Base-by-base conservation (phyloP, 2,113 vertebrate species). In the Ranitomeya variabilis region DNA sequence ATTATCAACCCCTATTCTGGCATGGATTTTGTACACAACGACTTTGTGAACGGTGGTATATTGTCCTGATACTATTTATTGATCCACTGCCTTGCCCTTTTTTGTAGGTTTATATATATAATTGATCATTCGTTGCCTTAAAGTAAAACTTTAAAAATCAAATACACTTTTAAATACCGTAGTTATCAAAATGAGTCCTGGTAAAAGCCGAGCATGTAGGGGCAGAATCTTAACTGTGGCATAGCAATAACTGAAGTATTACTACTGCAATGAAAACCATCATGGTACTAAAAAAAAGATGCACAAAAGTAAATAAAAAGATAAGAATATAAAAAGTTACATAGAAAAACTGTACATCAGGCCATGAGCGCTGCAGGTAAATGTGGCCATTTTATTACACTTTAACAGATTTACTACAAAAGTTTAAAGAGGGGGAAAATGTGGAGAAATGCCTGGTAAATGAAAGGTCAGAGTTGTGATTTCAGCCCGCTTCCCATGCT, bases 381-480 rank as follows among this genome's bases (percentile, higher is more conserved):
- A 76, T 12, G 18, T 76, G 73, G 3, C 16, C 73, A 16, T 52
- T 76, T 76, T 76, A 76, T 76, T 52, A 2, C 8, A 52, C 45
- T 9, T 52, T 76, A 76, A n/a, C n/a, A n/a, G n/a, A n/a, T n/a
- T n/a, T n/a, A n/a, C n/a, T n/a, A n/a, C n/a, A n/a, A n/a, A n/a
- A n/a, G n/a, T n/a, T n/a, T 23, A 54, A 80, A 59, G 78, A 18
- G 26, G 73, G 23, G 23, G 23, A 45, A 60, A 45, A n/a, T 31
- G 31, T 66, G 51, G 54, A 77, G 84, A 31, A 85, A 74, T 26
- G 71, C 26, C 67, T 74, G 37, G 57, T 84, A 89, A 80, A 80
- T 21, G 76, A 87, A 84, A 89, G 87, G 87, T 84, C 81, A 89
- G 51, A 67, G 71, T 89, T 89, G 79, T 78, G 87, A 89, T 83